Base-by-base conservation (phyloP, 53 echinoderm and acorn worm species). In the Henricia sp. region DNA sequence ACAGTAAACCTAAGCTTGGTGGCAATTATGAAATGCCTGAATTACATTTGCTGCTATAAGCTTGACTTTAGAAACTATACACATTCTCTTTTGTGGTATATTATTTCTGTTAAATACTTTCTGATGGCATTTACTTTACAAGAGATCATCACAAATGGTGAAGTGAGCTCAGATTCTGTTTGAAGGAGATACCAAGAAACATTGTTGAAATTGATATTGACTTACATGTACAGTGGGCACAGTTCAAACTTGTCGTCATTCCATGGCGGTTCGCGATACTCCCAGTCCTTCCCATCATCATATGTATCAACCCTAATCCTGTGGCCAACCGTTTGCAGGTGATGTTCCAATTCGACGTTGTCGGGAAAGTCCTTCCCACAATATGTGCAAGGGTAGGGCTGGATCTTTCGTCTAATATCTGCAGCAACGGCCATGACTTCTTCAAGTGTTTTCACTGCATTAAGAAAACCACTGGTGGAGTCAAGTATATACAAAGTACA, bases 221-320 rank as follows among this genome's bases (percentile, higher is more conserved):
- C 16, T 6, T 16, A 8, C 17, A 85, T 83, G 82, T 72, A 93
- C 94, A 62, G 44, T 12, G 65, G 32, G 65, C 94, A 94, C 11
- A 83, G 30, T 41, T 71, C 36, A 60, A 89, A 92, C 27, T 82
- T 77, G 27, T 90, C 92, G 58, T 90, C 90, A 72, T 83, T 90
- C 51, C 73, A 66, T 43, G 95, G 95, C 25, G 87, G 91, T 34
- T 88, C 86, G 14, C 95, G 87, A 71, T 93, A 67, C 38, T 86
- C 75, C 95, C 95, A 95, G 6, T 82, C 66, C 12, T 76, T 88
- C 74, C 89, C 93, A 39, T 51, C 71, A 52, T 95, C 95, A n/a
- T n/a, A n/a, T 0, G 95, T 86, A 86, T 93, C 82, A 37, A 95
- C 86, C 42, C 87, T 88, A 17, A 66, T 32, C 72, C 86, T 89